A percentile compares a stretch with the other conserved stretches of the same genome.
phyloP scores from a whole-genome alignment of 2,888 invertebrate genomes.

The Lycia hirtaria region DNA sequence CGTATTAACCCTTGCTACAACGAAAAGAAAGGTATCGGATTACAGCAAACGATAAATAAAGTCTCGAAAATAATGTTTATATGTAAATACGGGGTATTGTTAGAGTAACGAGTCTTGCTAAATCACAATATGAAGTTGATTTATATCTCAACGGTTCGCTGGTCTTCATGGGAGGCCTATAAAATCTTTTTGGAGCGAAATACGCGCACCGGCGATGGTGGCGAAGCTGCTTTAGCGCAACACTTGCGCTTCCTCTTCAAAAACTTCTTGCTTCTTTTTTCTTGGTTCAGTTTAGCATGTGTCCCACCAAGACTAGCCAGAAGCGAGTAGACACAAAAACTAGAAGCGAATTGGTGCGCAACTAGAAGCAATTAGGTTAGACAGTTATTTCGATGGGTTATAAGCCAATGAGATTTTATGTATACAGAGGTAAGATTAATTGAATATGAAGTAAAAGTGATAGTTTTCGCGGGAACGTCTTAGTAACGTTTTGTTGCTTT shows the following conservation, averaged over 20 bases:
- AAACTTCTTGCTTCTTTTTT: constrained; percentile 21
- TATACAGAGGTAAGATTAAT: no score
- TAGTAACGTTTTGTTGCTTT: no score
- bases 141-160: constrained; percentile 83
- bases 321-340: no score
- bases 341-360: no score
- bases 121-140: constrained; percentile 86
- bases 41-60: constrained; percentile 67
- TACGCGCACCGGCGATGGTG: constrained; percentile 23
- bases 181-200: constrained; percentile 60
- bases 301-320: no score
- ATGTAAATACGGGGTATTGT: constrained; percentile 86
- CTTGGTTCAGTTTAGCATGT: constrained; percentile 41
- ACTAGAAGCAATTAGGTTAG: no score
- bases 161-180: constrained; percentile 81
- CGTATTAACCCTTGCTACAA: constrained; percentile 52
- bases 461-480: no score
- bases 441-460: no score
- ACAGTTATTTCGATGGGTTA: no score
- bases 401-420: no score
- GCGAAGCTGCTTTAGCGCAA: constrained; percentile 9
- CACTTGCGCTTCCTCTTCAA: neutral
- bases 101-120: constrained; percentile 88
- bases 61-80: constrained; percentile 78
- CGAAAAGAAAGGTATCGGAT: constrained; percentile 64